A percentile compares a stretch with the other conserved stretches of the same genome.
Conservation (phyloP, 2,888 invertebrate genomes). For the Diogma glabrata region DNA sequence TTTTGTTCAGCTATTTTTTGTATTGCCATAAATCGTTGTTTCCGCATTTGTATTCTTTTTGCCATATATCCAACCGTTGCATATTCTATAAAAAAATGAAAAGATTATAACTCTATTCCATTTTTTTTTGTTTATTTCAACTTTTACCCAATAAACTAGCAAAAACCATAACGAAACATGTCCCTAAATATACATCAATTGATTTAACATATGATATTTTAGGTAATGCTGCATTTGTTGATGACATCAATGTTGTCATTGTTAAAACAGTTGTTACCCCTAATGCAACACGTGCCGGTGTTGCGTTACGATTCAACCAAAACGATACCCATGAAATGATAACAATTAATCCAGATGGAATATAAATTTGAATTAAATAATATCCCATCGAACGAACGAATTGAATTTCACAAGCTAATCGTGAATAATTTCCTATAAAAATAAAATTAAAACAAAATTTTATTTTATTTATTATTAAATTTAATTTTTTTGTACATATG, state of each 20-base stretch:
- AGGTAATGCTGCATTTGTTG: slow-evolving; percentile 91
- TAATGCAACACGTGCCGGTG: slow-evolving; percentile 84
- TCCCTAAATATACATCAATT: slow-evolving; percentile 93
- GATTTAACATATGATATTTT: slow-evolving; percentile 97
- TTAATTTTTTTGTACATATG: too few relatives aligned
- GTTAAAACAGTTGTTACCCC: slow-evolving; percentile 94
- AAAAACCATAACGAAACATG: slow-evolving; percentile 98
- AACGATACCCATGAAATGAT: slow-evolving; percentile 96
- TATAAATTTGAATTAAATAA: slow-evolving; percentile 97
- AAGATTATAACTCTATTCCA: slow-evolving; percentile 22
- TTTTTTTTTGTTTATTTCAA: slow-evolving; percentile 17
- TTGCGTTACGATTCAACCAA: slow-evolving; percentile 92
- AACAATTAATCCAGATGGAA: slow-evolving; percentile 93
- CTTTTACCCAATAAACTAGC: slow-evolving; percentile 84
- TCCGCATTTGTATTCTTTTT: slow-evolving; percentile 92
- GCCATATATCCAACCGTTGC: slow-evolving; percentile 97
- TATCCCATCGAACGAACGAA: slow-evolving; percentile 97
- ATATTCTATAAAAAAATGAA: slow-evolving; percentile 57
- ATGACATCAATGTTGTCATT: slow-evolving; percentile 96
- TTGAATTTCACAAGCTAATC: slow-evolving; percentile 91
- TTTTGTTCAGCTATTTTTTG: slow-evolving; percentile 89
- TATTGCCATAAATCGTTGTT: slow-evolving; percentile 80
- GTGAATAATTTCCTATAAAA: slow-evolving; percentile 90
- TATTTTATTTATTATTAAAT: too few relatives aligned
- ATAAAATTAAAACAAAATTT: too few relatives aligned